A percentile compares a stretch with the other conserved stretches of the same genome.
phyloP scores from a whole-genome alignment of 2,113 vertebrate species.

The Noctilio leporinus region DNA sequence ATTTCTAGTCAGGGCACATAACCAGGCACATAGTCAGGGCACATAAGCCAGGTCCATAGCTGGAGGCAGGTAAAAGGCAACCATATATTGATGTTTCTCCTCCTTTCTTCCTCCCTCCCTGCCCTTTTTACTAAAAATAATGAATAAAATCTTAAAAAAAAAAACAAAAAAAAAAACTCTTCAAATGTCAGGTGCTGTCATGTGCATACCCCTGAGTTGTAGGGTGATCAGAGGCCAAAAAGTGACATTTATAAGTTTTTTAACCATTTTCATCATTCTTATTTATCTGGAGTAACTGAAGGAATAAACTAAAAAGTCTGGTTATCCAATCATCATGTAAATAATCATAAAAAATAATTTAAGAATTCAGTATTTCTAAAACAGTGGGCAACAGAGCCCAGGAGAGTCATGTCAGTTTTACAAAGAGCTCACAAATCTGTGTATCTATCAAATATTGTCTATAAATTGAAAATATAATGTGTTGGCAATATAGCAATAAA shows the following conservation, averaged over 20 bases:
- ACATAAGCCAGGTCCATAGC: too few species aligned
- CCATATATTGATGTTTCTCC: too few species aligned
- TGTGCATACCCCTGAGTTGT: background rate
- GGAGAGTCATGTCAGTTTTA: background rate
- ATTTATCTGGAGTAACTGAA: background rate
- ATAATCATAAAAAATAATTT: slow-evolving; percentile 11
- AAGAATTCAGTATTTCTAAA: slow-evolving; percentile 41
- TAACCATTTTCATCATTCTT: background rate
- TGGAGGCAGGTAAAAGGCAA: too few species aligned
- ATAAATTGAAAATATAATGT: background rate
- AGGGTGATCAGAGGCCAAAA: background rate
- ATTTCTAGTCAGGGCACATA: too few species aligned
- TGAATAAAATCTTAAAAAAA: too few species aligned
- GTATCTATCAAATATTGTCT: background rate
- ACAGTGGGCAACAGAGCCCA: background rate
- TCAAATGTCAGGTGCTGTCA: background rate
- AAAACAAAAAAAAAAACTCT: background rate
- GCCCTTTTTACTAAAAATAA: too few species aligned
- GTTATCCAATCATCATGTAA: background rate
- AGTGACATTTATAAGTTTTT: background rate
- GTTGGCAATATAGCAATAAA: background rate
- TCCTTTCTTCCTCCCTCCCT: too few species aligned
- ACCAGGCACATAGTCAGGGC: too few species aligned
- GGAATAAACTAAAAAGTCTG: background rate
- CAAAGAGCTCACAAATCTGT: background rate